Evolutionary conservation across 2,888 invertebrate species (phyloP).

Genomic region (Hyles lineata): DNA sequence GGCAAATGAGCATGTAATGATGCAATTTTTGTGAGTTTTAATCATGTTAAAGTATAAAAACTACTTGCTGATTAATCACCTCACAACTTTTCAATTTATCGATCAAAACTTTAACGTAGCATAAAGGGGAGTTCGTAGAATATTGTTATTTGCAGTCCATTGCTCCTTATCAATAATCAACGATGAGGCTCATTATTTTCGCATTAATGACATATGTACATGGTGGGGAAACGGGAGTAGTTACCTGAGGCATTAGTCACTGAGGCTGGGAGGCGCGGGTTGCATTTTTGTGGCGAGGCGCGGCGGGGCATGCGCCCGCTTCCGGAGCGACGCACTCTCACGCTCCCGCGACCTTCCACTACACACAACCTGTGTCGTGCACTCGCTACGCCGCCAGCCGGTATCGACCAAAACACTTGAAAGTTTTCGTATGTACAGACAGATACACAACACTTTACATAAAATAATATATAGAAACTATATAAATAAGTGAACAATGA

Average conservation of each 20-base stretch:
- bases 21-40: no score
- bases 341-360: conserved; percentile 32
- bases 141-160: not conserved
- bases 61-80: no score
- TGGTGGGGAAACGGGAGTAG: not conserved
- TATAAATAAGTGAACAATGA: no score
- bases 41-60: no score
- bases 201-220: not conserved
- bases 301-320: conserved; percentile 36
- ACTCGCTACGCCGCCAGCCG: not conserved
- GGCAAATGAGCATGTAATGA: no score
- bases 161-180: not conserved
- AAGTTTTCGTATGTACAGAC: no score
- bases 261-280: not conserved
- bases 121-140: no score
- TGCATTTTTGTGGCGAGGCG: conserved; percentile 11
- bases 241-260: not conserved
- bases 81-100: no score
- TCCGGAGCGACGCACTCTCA: conserved; percentile 47
- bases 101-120: no score
- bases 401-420: not conserved
- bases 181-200: not conserved
- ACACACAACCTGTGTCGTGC: not conserved
- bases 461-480: no score
- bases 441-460: no score